Percentiles rank a stretch among this genome's conserved stretches.
phyloP scores from a whole-genome alignment of 2,797 vertebrate species.

The Enteromius radiatus region DNA sequence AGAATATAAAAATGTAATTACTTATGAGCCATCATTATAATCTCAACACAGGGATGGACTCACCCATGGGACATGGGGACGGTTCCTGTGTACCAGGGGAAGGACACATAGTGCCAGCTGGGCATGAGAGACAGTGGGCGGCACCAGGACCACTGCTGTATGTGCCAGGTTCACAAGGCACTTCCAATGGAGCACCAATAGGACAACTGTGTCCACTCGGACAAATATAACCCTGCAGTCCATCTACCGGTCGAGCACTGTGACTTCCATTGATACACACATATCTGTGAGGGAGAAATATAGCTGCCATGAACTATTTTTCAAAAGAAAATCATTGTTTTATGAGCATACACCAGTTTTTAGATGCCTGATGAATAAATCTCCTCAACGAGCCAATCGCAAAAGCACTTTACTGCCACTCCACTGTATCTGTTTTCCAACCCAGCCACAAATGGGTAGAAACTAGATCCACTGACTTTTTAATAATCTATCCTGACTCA shows the following conservation, averaged over 20 bases:
- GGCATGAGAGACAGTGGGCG: constrained; percentile 81
- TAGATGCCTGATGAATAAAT: neutral
- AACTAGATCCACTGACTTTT: neutral
- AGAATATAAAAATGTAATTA: constrained; percentile 8
- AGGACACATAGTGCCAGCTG: constrained; percentile 80
- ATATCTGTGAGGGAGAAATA: constrained; percentile 73
- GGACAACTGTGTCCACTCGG: constrained; percentile 86
- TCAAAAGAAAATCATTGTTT: neutral
- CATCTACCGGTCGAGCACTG: constrained; percentile 79
- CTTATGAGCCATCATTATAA: neutral
- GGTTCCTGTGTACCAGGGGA: constrained; percentile 77
- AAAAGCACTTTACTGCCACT: constrained; percentile 5
- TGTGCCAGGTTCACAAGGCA: constrained; percentile 87
- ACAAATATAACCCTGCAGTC: constrained; percentile 83
- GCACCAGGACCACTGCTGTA: constrained; percentile 83
- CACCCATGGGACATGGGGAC: constrained; percentile 83
- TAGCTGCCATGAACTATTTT: neutral
- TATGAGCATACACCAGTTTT: neutral
- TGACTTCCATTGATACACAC: constrained; percentile 85
- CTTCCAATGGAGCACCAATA: constrained; percentile 75
- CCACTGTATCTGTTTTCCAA: neutral
- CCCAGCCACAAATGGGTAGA: neutral
- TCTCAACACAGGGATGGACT: constrained; percentile 18
- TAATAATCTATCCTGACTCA: constrained; percentile 2
- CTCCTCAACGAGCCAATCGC: neutral